A percentile compares a stretch with the other conserved stretches of the same genome.
Evolutionary conservation across 2,797 vertebrate genomes (phyloP).

Genomic region (Anomalospiza imberbis): DNA sequence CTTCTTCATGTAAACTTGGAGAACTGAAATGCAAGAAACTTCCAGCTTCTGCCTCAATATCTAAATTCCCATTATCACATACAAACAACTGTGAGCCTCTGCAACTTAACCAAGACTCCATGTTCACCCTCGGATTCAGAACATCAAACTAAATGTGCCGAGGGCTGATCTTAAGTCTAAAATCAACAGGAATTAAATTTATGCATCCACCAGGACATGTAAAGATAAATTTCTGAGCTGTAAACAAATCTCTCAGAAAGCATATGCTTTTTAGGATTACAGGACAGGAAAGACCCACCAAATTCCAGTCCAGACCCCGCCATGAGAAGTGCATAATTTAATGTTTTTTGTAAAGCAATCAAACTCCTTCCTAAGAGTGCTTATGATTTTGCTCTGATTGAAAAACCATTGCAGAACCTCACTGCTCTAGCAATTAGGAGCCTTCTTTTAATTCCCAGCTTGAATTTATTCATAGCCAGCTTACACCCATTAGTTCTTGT

Average conservation of each 20-base stretch:
- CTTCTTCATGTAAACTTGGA: background rate
- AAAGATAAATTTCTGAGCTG: background rate
- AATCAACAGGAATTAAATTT: background rate
- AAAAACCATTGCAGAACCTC: background rate
- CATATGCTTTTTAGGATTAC: fast-evolving
- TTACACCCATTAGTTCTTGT: slow-evolving; percentile 23
- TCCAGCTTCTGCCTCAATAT: background rate
- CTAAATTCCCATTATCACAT: background rate
- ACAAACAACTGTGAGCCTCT: background rate
- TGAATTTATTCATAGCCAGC: slow-evolving; percentile 18
- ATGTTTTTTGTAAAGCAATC: background rate
- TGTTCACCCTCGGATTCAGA: background rate
- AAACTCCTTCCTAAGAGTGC: background rate
- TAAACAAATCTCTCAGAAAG: background rate
- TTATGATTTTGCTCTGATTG: background rate
- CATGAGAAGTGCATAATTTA: background rate
- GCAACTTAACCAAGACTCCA: background rate
- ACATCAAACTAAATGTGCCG: fast-evolving
- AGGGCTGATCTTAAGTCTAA: background rate
- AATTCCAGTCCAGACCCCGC: background rate
- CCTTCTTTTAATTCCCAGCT: background rate
- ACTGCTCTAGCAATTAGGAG: background rate
- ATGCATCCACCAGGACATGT: background rate
- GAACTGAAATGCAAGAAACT: background rate
- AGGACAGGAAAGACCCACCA: background rate